phyloP scores from a whole-genome alignment of 1,140 invertebrate genomes.

The Neodiprion lecontei region DNA sequence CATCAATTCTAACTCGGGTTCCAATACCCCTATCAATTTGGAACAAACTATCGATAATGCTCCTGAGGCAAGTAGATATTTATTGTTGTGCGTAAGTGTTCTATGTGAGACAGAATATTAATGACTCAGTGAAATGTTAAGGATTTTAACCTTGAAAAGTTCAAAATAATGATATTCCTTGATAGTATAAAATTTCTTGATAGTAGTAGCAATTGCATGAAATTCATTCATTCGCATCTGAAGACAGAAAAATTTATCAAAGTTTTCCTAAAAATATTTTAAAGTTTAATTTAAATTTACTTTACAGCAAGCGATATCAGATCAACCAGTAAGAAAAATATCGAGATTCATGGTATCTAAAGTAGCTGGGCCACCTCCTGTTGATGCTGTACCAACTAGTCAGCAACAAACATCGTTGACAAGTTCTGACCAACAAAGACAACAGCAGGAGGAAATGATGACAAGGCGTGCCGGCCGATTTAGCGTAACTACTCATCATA shows the following conservation, averaged over 20 bases:
- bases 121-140: too few species aligned
- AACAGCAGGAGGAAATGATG: constrained; percentile 37
- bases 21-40: constrained; percentile 41
- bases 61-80: constrained; percentile 38
- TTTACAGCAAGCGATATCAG: not conserved
- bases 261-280: not conserved
- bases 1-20: constrained; percentile 40
- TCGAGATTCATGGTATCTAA: constrained; percentile 64
- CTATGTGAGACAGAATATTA: too few species aligned
- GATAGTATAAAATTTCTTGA: too few species aligned
- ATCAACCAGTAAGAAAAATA: constrained; percentile 57
- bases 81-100: too few species aligned
- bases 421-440: constrained; percentile 29
- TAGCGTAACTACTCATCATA: constrained; percentile 2
- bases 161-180: too few species aligned
- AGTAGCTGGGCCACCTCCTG: constrained; percentile 54
- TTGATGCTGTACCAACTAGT: constrained; percentile 28
- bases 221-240: too few species aligned
- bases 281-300: not conserved
- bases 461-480: not conserved
- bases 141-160: too few species aligned
- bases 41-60: constrained; percentile 45
- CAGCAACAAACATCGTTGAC: constrained; percentile 34
- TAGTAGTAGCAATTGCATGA: too few species aligned
- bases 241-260: too few species aligned